phyloP scores from a whole-genome alignment of 2,797 vertebrate genomes.

The Catostomus latipinnis region DNA sequence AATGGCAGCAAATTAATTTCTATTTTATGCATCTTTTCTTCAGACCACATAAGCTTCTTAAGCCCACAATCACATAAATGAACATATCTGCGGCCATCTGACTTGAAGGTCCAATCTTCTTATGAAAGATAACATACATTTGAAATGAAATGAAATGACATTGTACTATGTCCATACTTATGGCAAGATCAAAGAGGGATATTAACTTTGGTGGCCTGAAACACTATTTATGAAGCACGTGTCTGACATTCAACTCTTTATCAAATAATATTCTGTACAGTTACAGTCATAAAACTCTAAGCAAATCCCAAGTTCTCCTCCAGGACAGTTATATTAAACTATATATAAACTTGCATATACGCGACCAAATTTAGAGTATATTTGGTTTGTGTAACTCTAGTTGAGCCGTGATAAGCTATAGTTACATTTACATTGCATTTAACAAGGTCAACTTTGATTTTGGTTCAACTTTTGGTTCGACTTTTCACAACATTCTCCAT shows the following conservation, averaged over 20 bases:
- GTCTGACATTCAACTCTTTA: not conserved
- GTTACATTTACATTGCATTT: too few species aligned
- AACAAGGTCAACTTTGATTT: too few species aligned
- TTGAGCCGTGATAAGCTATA: too few species aligned
- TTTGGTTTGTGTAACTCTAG: too few species aligned
- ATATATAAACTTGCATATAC: too few species aligned
- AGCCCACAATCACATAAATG: slow-evolving; percentile 29
- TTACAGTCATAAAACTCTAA: too few species aligned
- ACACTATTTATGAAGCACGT: not conserved
- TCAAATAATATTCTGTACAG: not conserved
- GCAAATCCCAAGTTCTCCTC: too few species aligned
- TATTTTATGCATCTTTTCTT: slow-evolving; percentile 7
- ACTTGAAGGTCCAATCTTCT: slow-evolving; percentile 19
- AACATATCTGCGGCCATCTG: slow-evolving; percentile 25
- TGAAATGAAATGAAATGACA: not conserved
- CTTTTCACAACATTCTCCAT: too few species aligned
- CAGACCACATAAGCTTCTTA: slow-evolving; percentile 49
- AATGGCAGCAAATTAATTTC: slow-evolving; percentile 7
- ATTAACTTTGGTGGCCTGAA: not conserved
- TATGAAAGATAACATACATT: not conserved
- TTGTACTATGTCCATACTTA: not conserved
- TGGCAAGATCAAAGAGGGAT: not conserved
- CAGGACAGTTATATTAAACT: too few species aligned
- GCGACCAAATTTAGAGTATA: too few species aligned
- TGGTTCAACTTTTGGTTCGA: too few species aligned